A percentile compares a stretch with the other conserved stretches of the same genome.
These are phyloP conservation scores for Echinometra lucunter DNA, from an alignment of 53 echinoderm and acorn worm species.

Conservation along the genomic window DNA sequence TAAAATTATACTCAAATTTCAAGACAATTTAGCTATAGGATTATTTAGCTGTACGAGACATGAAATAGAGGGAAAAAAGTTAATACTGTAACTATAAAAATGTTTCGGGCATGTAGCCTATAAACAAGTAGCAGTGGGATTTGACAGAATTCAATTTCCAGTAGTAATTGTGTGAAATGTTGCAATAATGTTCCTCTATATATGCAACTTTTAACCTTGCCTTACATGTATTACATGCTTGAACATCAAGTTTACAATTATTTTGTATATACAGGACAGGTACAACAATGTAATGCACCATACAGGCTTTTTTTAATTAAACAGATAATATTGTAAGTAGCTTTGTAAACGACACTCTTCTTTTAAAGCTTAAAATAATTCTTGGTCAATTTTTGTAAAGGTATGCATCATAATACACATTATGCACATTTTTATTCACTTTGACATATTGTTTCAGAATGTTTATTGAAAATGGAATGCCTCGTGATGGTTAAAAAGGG, in stretches of 20 bases:
- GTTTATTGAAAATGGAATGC: neutral
- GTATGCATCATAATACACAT: neutral
- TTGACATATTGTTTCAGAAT: neutral
- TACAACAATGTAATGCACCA: neutral
- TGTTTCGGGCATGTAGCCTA: too few species aligned
- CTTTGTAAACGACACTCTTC: neutral
- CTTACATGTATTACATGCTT: neutral
- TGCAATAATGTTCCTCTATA: neutral
- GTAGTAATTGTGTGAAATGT: neutral
- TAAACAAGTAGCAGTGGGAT: too few species aligned
- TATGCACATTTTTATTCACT: slow-evolving; percentile 33
- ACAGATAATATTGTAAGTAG: neutral
- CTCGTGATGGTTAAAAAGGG: neutral
- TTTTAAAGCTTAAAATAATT: neutral
- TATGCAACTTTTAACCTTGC: neutral
- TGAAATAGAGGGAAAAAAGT: too few species aligned
- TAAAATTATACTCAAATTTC: too few species aligned
- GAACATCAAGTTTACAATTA: neutral
- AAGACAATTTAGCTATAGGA: too few species aligned
- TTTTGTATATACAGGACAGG: neutral
- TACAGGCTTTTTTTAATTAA: neutral
- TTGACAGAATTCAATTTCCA: too few species aligned
- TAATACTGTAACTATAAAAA: too few species aligned
- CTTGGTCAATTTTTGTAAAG: neutral
- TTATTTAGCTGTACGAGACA: too few species aligned